Percentiles rank a stretch among this genome's conserved stretches.
Conservation (phyloP, 2,888 invertebrate species). For the Caenorhabditis zanzibari region DNA sequence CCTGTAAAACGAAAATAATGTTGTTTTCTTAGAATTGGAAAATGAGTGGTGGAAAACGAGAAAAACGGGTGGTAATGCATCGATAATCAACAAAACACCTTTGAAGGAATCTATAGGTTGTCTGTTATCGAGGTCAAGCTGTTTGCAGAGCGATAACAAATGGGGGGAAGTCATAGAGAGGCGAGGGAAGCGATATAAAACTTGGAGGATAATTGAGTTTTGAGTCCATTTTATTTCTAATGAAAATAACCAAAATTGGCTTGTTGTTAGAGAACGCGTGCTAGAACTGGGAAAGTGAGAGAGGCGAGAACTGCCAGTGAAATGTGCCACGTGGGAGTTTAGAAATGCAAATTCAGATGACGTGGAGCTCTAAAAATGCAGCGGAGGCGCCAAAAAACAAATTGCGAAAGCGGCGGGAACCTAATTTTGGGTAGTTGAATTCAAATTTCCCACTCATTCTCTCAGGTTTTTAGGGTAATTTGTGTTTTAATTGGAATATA, state of each 20-base stretch:
- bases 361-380: not conserved
- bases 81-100: conserved; percentile 44
- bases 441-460: too few species aligned
- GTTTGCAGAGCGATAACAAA: conserved; percentile 43
- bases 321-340: conserved; percentile 41
- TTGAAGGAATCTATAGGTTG: conserved; percentile 15
- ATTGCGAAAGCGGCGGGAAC: too few species aligned
- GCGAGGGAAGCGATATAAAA: not conserved
- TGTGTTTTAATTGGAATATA: too few species aligned
- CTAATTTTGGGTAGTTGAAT: too few species aligned
- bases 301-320: conserved; percentile 1
- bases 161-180: conserved; percentile 17
- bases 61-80: conserved; percentile 2
- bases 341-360: conserved; percentile 13
- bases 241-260: not conserved
- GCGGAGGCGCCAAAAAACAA: too few species aligned
- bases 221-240: not conserved
- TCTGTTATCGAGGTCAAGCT: conserved; percentile 45
- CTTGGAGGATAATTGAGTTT: not conserved
- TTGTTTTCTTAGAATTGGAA: not conserved
- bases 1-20: conserved; percentile 30
- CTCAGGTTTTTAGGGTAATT: too few species aligned
- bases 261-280: not conserved
- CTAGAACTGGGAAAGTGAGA: not conserved
- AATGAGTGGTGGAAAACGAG: not conserved